phyloP scores from a whole-genome alignment of 2,797 vertebrate genomes.

The Eulemur albifrons region DNA sequence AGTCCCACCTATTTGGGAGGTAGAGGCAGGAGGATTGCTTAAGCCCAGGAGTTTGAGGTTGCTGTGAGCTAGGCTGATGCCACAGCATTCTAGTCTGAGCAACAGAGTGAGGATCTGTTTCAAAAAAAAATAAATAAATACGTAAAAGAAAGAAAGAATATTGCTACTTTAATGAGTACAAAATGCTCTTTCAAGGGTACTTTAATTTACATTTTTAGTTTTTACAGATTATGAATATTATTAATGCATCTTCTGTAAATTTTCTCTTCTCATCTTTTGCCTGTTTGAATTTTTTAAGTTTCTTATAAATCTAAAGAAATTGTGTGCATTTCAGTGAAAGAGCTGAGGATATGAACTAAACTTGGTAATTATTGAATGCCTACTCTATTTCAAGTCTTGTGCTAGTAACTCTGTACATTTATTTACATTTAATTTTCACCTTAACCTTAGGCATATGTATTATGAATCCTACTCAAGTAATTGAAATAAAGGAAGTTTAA shows the following conservation, averaged over 20 bases:
- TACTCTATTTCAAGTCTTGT: not conserved
- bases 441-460: not conserved
- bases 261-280: not conserved
- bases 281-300: not conserved
- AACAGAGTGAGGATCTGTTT: no score
- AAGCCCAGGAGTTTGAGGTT: no score
- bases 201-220: not conserved
- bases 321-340: not conserved
- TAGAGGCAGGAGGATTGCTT: no score
- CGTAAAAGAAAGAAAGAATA: not conserved
- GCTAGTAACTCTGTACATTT: not conserved
- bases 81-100: no score
- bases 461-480: not conserved
- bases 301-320: not conserved
- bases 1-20: no score
- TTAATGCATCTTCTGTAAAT: not conserved
- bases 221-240: not conserved
- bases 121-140: no score
- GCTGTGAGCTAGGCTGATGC: no score
- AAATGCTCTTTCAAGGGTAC: not conserved
- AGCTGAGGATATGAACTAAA: not conserved
- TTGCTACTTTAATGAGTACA: not conserved
- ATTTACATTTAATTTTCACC: not conserved
- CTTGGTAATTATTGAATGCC: not conserved
- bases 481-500: not conserved